Percentiles rank a stretch among this genome's conserved stretches.
Conservation (phyloP, 2,113 vertebrate species). For the Cichladusa arquata region DNA sequence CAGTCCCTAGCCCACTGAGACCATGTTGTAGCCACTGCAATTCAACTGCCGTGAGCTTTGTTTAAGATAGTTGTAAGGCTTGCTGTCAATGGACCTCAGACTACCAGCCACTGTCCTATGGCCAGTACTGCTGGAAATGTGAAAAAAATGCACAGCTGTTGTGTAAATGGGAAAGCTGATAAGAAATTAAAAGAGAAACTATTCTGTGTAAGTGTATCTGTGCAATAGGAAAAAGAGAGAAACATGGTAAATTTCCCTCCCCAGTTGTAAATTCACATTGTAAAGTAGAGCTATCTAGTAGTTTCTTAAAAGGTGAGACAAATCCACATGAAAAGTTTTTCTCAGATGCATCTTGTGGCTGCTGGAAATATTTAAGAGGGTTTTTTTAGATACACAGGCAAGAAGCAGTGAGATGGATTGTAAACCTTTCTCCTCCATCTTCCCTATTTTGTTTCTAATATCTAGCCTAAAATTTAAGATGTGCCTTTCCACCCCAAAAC, state of each 20-base stretch:
- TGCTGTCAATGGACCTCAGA: background rate
- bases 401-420: background rate
- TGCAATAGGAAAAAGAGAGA: background rate
- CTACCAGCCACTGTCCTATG: no score
- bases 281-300: background rate
- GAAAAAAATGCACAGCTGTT: background rate
- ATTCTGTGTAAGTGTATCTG: background rate
- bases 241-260: rapidly evolving
- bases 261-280: background rate
- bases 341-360: background rate
- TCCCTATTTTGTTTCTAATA: background rate
- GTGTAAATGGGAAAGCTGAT: background rate
- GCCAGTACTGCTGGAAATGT: background rate
- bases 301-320: background rate
- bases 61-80: background rate
- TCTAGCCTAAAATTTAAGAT: background rate
- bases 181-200: background rate
- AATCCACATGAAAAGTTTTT: background rate
- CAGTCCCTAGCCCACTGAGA: background rate
- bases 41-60: background rate
- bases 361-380: background rate
- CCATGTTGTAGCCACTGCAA: background rate
- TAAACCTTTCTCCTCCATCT: background rate
- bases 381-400: background rate
- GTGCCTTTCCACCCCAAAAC: background rate